Base-by-base conservation (phyloP, 2,797 vertebrate genomes). In the Sebastes flavidus region DNA sequence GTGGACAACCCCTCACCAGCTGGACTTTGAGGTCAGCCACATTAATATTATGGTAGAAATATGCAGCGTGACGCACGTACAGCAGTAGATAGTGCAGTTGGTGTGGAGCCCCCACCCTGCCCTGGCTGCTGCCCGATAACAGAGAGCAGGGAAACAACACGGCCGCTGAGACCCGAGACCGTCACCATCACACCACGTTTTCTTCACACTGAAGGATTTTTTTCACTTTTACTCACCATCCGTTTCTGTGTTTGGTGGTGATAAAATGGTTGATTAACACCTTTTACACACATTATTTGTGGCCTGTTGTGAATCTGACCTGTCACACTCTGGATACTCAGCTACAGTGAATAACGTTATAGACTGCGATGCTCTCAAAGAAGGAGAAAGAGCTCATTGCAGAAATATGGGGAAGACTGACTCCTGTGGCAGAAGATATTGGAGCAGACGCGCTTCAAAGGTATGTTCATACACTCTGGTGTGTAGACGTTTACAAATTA, bases 401-500 rank as follows among this genome's bases (percentile, higher is more conserved):
- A 42, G 79, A 88, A 4, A 88, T 95, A 42, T 96, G 94, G 94
- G 88, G 87, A 1, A 90, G 65, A 61, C 65, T 95, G 79, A 80
- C 67, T 67, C 91, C 93, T 22, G 89, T 88, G 72, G 96, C 95
- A 3, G 94, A 94, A n/a, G 83, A 94, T 11, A 93, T 96, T 42
- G 96, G 96, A 4, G 82, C 95, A 46, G 95, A 96, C 1, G 94
- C 95, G 1, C 95, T 96, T 29, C 83, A 88, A 75, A 92, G 96
- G 96, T 96, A 90, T 14, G 93, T 80, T 18, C 20, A 42, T 5
- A 6, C 22, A n/a, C 46, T 52, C 46, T 52, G 46, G 20, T 52
- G 16, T 52, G 18, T n/a, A n/a, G 16, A 46, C 6, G 18, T 52
- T 52, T 61, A 6, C 13, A 11, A 8, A 58, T n/a, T 72, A 20